These are phyloP conservation scores for Drosophila kokeensis DNA, from an alignment of 2,888 invertebrate species.

Conservation along the genomic window DNA sequence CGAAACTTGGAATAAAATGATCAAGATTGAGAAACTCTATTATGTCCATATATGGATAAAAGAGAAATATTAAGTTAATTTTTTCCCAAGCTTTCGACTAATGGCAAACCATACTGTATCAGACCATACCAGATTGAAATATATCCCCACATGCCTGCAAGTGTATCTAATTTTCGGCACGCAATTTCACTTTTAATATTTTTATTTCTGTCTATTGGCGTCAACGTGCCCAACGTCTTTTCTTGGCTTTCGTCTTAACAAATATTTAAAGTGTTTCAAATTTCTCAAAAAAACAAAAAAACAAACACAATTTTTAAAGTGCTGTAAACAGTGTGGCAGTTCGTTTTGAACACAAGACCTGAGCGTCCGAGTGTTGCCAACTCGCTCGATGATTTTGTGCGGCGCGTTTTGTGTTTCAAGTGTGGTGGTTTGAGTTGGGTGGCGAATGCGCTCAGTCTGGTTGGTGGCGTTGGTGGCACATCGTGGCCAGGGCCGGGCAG, in stretches of 20 bases:
- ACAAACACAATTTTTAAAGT: conserved; percentile 50
- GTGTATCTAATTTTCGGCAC: background rate
- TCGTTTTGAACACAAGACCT: conserved; percentile 31
- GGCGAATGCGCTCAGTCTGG: background rate
- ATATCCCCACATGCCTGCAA: background rate
- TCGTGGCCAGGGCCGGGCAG: conserved; percentile 36
- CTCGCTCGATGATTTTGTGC: conserved; percentile 73
- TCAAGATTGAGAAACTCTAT: background rate
- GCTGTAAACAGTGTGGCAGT: conserved; percentile 40
- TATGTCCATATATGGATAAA: background rate
- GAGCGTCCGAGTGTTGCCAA: conserved; percentile 75
- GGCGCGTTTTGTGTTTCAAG: conserved; percentile 79
- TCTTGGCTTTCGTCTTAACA: conserved; percentile 53
- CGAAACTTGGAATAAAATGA: background rate
- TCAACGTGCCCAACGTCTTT: conserved; percentile 72
- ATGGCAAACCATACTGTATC: background rate
- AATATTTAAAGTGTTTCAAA: conserved; percentile 80
- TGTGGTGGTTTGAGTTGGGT: conserved; percentile 23
- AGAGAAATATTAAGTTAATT: background rate
- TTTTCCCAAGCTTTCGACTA: background rate
- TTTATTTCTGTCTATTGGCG: conserved; percentile 49
- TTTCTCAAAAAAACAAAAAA: conserved; percentile 51
- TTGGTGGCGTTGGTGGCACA: conserved; percentile 13
- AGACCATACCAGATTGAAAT: background rate
- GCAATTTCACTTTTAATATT: background rate